Evolutionary conservation across 64 coral and sea anemone genomes (phyloP), one percentile per base, ranked within the genome.

Genomic region (Pocillopora damicornis): DNA sequence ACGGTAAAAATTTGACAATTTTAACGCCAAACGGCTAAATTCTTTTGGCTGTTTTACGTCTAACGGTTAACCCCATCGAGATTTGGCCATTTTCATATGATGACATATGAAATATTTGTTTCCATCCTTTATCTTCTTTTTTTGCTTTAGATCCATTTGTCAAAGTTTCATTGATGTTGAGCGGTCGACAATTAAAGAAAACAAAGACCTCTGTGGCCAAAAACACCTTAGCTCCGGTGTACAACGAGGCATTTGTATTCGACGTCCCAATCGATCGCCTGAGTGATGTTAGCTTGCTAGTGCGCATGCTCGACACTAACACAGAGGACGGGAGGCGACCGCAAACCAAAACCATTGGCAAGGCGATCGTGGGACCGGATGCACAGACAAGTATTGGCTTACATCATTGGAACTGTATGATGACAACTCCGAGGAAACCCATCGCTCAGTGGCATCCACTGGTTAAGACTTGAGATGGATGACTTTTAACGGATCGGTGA

Each of bases 351-450:
- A 87, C 89, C 35, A 88, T 98, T 45, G 95, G 92, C 23, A 98
- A 92, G 89, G 38, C 89, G 13, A 63, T 98, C 20, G 81, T 98
- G 1, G 95, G 95, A 67, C 95, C 95, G 0, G 89, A 98, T 81
- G 71, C 95, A 0, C 76, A 90, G 61, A 94, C 92, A 14, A 98
- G 95, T 71, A 94, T 98, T 61, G 95, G 95, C 15, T 63, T 98
- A 26, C 95, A 98, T 86, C 95, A 98, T 37, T 98, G 95, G 95
- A 94, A 98, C 38, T 98, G 92, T 66, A 98, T 98, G 95, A 89
- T 98, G 92, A 91, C 92, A 10, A 83, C 95, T 11, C 95, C 95
- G 56, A 83, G 95, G 59, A 98, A 91, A 81, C 95, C 95, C 2
- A 94, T 98, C 20, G 95, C 95, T 13, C 95, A 98, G 68, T 98